Evolutionary conservation across 35 echinoderm and acorn worm species (phyloP).

Genomic region (Strongylocentrotus purpuratus): DNA sequence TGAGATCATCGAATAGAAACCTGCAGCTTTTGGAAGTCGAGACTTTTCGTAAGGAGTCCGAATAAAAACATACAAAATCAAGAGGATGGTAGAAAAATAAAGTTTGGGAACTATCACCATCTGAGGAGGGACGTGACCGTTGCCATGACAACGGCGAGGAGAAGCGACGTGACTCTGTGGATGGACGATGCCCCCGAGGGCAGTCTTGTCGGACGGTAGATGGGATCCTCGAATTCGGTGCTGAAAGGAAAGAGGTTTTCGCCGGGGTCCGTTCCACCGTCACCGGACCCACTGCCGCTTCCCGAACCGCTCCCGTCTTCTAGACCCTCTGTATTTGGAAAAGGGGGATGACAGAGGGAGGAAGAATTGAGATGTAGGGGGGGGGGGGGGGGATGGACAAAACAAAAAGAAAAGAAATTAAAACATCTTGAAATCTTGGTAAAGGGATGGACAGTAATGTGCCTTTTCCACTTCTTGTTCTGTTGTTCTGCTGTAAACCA

Average conservation of each 20-base stretch:
- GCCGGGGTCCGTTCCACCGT: background rate
- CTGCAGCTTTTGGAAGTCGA: constrained; percentile 1
- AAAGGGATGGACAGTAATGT: background rate
- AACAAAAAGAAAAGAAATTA: background rate
- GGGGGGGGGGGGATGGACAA: background rate
- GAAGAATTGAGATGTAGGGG: background rate
- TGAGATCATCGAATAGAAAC: background rate
- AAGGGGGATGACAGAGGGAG: background rate
- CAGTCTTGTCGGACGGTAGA: constrained; percentile 77
- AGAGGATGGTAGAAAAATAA: background rate
- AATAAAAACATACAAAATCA: constrained; percentile 7
- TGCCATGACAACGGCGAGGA: constrained; percentile 23
- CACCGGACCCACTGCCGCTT: constrained; percentile 66
- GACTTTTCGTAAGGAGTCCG: constrained; percentile 9
- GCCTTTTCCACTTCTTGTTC: too few species aligned
- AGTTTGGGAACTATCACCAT: constrained; percentile 44
- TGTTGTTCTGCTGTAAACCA: too few species aligned
- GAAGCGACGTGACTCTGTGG: background rate
- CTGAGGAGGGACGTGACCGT: constrained; percentile 42
- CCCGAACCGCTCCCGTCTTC: constrained; percentile 65
- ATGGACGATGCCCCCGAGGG: constrained; percentile 20
- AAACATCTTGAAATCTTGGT: background rate
- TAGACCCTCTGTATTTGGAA: constrained; percentile 14
- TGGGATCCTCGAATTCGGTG: constrained; percentile 61
- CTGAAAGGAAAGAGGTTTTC: constrained; percentile 30